Conservation (phyloP, 2,888 invertebrate genomes). For the Penaeus monodon region DNA sequence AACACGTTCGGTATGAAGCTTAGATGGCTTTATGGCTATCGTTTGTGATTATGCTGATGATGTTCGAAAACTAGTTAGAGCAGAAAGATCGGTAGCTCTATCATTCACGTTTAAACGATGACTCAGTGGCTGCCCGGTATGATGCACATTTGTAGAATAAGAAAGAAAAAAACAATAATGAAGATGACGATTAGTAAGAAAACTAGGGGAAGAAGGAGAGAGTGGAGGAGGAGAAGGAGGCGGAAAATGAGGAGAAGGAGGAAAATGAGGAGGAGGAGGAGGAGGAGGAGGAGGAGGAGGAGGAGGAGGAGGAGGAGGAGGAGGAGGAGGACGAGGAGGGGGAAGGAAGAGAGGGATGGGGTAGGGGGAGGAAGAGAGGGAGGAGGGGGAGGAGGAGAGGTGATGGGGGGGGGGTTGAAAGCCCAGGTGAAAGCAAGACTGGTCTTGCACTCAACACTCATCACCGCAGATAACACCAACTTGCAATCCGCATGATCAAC, state of each 20-base stretch:
- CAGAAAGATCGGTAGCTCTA: too few relatives aligned
- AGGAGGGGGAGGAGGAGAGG: neutral
- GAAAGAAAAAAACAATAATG: neutral
- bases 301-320: neutral
- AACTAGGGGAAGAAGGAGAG: neutral
- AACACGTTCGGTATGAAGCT: too few relatives aligned
- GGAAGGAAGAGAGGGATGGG: neutral
- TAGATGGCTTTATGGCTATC: neutral
- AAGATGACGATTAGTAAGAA: neutral
- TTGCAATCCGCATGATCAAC: too few relatives aligned
- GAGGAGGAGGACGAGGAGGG: neutral
- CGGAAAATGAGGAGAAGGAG: neutral
- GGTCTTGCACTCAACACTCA: too few relatives aligned
- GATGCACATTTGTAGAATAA: neutral
- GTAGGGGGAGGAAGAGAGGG: neutral
- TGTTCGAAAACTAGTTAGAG: too few relatives aligned
- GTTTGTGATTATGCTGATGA: too few relatives aligned
- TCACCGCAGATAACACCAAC: too few relatives aligned
- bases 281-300: neutral
- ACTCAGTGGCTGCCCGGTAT: too few relatives aligned
- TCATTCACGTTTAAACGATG: too few relatives aligned
- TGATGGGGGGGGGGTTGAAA: neutral
- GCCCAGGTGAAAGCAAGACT: too few relatives aligned
- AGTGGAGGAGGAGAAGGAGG: neutral
- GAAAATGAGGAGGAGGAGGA: neutral